Base-by-base conservation (phyloP, 2,888 invertebrate genomes). In the Vannuccia rotundouncinata region DNA sequence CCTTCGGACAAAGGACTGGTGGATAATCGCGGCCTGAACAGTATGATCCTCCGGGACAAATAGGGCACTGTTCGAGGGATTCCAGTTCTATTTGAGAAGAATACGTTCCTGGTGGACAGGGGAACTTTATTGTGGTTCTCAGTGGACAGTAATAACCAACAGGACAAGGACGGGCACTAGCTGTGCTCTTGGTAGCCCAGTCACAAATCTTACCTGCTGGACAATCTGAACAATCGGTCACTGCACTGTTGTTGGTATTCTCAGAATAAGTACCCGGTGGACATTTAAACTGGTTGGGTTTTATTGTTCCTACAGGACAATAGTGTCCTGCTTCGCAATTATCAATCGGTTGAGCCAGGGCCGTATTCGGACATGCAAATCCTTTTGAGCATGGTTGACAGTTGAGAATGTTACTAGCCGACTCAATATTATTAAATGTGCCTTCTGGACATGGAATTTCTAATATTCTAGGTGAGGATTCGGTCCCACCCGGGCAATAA, bases 61-160 rank as follows among this genome's bases (percentile, higher is more conserved):
- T 81, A 81, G 83, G 82, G 82, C 86, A 86, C 22, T 75, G 81
- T 0, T 83, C 80, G 76, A 83, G 82, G 10, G 29, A 29, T 10
- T 75, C 27, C 2, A 75, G 22, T 30, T 27, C 31, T 30, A 2
- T 28, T 2, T 29, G 2, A 29, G 5, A 5, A 2, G 10, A 2
- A 13, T 85, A 87, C 0, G 86, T 87, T 22, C 87, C 87, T 1
- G 85, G 84, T 1, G 86, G 87, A 79, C 87, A 87, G 0, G 84
- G 84, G 82, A 85, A 75, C 10, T 27, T 13, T 31, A 5, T 31
- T 5, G 5, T 29, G 0, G 83, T 83, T 77, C 85, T 85, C 79
- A 85, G 85, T 73, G 81, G 82, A 82, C 87, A 87, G 83, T 85
- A 87, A 79, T 83, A 85, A 0, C 86, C 86, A 0, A 82, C 83